A percentile compares a stretch with the other conserved stretches of the same genome.
These are phyloP conservation scores for Nemurella pictetii DNA, from an alignment of 2,888 invertebrate genomes.

Conservation along the genomic window DNA sequence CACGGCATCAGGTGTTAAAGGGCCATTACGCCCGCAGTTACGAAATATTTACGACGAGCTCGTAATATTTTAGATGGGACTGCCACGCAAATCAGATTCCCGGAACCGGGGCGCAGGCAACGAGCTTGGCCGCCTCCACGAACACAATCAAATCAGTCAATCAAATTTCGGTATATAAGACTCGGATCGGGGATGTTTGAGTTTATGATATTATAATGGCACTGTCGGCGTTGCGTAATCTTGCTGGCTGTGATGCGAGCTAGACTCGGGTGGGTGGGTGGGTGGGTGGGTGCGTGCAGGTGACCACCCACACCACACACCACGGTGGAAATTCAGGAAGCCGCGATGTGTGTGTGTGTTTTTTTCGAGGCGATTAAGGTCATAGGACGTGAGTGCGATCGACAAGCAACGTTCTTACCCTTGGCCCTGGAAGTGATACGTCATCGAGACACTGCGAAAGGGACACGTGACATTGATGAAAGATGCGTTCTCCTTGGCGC, in stretches of 20 bases:
- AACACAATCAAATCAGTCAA: not conserved
- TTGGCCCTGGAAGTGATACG: not conserved
- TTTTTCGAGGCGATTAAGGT: not conserved
- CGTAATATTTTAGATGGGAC: conserved; percentile 15
- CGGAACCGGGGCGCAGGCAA: not conserved
- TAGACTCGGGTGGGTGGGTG: not conserved
- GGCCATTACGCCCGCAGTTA: not conserved
- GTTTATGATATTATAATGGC: not conserved
- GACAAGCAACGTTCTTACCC: not conserved
- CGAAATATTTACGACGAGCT: not conserved
- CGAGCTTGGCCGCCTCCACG: not conserved
- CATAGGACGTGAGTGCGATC: not conserved
- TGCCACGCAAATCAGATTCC: not conserved
- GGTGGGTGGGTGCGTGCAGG: not conserved
- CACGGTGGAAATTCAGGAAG: not conserved
- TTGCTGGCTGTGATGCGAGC: not conserved
- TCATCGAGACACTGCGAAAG: not conserved
- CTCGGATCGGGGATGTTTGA: not conserved
- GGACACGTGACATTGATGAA: conserved; percentile 7
- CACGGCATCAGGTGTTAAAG: conserved; percentile 21
- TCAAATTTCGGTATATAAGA: not conserved
- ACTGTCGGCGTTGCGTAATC: not conserved
- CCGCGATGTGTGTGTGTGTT: not conserved
- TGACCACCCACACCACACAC: not conserved
- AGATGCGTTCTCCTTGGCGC: not conserved